Evolutionary conservation across 2,797 vertebrate species (phyloP).

Genomic region (Hylomyscus alleni): DNA sequence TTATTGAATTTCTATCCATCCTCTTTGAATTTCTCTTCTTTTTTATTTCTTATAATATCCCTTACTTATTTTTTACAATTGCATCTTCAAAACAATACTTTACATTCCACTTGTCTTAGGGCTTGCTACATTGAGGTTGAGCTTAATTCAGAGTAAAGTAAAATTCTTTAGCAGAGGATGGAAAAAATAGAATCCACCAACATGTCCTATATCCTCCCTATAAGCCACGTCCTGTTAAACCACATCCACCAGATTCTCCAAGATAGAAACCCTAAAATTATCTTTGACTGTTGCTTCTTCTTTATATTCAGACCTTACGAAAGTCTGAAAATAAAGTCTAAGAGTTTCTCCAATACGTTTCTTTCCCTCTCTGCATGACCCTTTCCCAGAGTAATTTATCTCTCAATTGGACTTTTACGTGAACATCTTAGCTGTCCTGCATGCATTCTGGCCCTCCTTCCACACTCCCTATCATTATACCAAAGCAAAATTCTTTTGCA

Average conservation of each 20-base stretch:
- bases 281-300: slow-evolving; percentile 20
- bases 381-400: neutral
- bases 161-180: slow-evolving; percentile 30
- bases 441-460: neutral
- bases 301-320: slow-evolving; percentile 44
- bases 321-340: slow-evolving; percentile 43
- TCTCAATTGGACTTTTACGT: neutral
- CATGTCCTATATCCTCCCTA: neutral
- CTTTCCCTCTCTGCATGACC: neutral
- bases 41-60: neutral
- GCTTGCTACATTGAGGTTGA: slow-evolving; percentile 23
- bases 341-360: neutral
- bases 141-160: neutral
- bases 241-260: neutral
- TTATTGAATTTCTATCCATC: neutral
- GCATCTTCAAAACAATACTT: neutral
- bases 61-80: neutral
- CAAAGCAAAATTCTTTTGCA: slow-evolving; percentile 20
- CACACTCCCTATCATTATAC: neutral
- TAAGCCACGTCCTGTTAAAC: slow-evolving; percentile 51
- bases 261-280: slow-evolving; percentile 66
- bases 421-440: neutral
- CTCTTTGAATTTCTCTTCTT: neutral
- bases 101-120: neutral
- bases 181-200: slow-evolving; percentile 57